Percentiles rank a stretch among this genome's conserved stretches.
These are phyloP conservation scores for Papio anubis DNA, from an alignment of 2,113 vertebrate species.

Conservation along the genomic window DNA sequence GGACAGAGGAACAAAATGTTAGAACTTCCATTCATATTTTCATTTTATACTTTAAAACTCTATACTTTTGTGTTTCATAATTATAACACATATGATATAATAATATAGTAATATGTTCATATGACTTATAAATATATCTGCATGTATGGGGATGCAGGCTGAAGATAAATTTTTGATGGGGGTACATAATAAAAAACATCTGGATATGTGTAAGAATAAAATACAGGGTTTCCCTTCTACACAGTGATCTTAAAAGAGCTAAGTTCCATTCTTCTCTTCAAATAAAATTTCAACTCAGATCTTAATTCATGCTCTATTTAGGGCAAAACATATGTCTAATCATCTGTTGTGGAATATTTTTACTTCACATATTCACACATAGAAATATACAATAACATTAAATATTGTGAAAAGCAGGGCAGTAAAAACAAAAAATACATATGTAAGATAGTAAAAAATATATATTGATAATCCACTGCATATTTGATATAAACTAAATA, in stretches of 20 bases:
- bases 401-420: neutral
- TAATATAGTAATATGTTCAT: neutral
- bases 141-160: neutral
- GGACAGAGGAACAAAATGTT: neutral
- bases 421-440: constrained; percentile 17
- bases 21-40: neutral
- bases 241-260: neutral
- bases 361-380: neutral
- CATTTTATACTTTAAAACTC: neutral
- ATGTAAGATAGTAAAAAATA: neutral
- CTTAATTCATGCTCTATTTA: neutral
- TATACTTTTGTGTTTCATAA: neutral
- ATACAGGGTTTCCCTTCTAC: neutral
- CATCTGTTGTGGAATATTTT: neutral
- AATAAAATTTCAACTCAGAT: neutral
- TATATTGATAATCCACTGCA: neutral
- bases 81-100: neutral
- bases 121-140: neutral
- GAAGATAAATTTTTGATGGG: neutral
- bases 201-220: neutral
- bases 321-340: neutral
- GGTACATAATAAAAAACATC: neutral
- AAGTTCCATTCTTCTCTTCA: neutral
- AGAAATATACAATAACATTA: neutral
- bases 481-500: neutral